phyloP scores from a whole-genome alignment of 2,113 vertebrate species.

The Gasterosteus nipponicus region DNA sequence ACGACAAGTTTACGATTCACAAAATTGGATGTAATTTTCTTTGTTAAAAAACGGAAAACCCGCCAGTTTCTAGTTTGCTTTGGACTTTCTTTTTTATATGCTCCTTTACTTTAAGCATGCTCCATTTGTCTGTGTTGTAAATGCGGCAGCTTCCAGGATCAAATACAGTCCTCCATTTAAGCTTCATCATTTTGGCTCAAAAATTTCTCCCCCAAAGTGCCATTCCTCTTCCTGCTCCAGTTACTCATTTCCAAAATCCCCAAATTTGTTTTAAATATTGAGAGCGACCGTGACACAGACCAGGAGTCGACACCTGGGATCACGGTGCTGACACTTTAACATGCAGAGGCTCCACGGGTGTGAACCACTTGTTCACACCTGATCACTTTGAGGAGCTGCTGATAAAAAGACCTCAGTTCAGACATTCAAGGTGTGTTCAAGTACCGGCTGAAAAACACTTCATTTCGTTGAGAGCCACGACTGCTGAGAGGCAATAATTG shows the following conservation, averaged over 20 bases:
- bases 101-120: background rate
- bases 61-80: background rate
- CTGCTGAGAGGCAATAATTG: conserved; percentile 1
- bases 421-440: conserved; percentile 14
- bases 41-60: background rate
- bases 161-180: background rate
- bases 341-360: background rate
- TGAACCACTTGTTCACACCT: conserved; percentile 14
- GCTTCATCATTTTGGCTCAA: background rate
- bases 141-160: background rate
- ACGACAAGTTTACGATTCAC: background rate
- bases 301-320: conserved; percentile 14
- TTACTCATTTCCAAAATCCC: background rate
- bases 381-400: conserved; percentile 18
- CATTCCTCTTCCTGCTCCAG: background rate
- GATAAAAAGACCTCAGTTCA: conserved; percentile 27
- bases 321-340: background rate
- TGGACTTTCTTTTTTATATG: background rate
- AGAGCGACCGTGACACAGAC: conserved; percentile 1
- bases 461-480: background rate
- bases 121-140: background rate
- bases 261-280: background rate
- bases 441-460: conserved; percentile 13
- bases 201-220: background rate
- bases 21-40: conserved; percentile 4